phyloP scores from a whole-genome alignment of 2,113 vertebrate genomes.

The Suricata suricatta region DNA sequence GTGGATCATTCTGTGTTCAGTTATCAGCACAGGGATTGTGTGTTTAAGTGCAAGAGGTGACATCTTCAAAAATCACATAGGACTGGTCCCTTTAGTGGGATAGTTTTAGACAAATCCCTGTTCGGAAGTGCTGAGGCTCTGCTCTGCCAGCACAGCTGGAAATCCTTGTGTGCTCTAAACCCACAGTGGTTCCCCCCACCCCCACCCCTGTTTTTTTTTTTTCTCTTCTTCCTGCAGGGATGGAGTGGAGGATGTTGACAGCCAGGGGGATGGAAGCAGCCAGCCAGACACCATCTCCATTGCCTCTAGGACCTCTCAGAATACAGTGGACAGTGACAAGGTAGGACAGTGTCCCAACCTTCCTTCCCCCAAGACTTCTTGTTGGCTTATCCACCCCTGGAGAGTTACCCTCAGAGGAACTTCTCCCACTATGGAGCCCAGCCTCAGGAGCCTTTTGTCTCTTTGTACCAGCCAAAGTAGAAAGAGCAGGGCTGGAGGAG shows the following conservation, averaged over 20 bases:
- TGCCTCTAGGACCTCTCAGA: conserved; percentile 97
- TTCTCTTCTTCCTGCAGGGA: conserved; percentile 87
- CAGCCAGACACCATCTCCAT: conserved; percentile 99
- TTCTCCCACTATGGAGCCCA: neutral
- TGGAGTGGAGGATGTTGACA: conserved; percentile 94
- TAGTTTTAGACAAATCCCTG: conserved; percentile 57
- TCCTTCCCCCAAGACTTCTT: conserved; percentile 50
- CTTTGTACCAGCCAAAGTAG: neutral
- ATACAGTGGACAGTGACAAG: conserved; percentile 99
- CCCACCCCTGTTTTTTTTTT: conserved; percentile 69
- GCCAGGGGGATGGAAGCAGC: conserved; percentile 98
- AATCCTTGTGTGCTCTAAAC: conserved; percentile 55
- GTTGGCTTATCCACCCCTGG: neutral
- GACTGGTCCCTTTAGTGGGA: conserved; percentile 44
- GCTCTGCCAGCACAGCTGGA: conserved; percentile 56
- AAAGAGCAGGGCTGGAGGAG: neutral
- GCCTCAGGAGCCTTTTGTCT: neutral
- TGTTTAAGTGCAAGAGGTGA: conserved; percentile 49
- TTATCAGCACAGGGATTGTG: conserved; percentile 53
- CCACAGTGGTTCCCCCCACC: conserved; percentile 57
- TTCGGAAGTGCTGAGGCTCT: neutral
- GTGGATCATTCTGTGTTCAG: conserved; percentile 26
- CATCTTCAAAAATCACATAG: conserved; percentile 63
- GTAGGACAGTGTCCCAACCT: conserved; percentile 85
- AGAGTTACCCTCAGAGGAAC: neutral